Evolutionary conservation across 1,140 invertebrate species (phyloP), one percentile per base, ranked within the genome.

Genomic region (Delia radicum): DNA sequence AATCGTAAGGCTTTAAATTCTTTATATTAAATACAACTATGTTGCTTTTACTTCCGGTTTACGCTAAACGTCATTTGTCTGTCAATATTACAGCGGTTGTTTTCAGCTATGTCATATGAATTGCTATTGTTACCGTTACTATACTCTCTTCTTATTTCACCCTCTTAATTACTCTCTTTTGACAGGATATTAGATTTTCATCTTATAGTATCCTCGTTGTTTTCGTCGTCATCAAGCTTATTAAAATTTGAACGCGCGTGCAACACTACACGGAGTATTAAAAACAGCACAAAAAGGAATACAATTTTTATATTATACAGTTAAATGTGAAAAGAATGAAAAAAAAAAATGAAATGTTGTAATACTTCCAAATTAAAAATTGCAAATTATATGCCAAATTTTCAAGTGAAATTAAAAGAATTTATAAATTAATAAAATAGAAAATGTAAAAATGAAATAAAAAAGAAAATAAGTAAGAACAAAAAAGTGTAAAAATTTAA

Each of bases 181-280:
- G n/a, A 33, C 65, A 69, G 65, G 65, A 69, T 69, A 37, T 69
- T 69, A 21, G 65, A 33, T 69, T 69, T 69, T 69, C 65, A 21
- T 18, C 31, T 37, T 33, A 69, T 15, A 69, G 65, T 37, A 69
- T 24, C 65, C 65, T 69, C 65, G 65, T 18, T 69, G 65, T 26
- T 33, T 31, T 69, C 29, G 65, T 69, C 65, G 65, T 69, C 65
- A 69, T 69, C 65, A 27, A 33, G 29, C 65, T 69, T 69, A 26
- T 69, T 37, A 33, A 69, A 69, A 69, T 69, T 69, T 8, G 26
- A 37, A 69, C n/a, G 65, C 65, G 65, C 29, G 65, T 69, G 65
- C 65, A 69, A 69, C 65, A 33, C n/a, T n/a, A 67, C 48, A 55
- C 48, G 48, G 48, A 55, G 48, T 18, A 21, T 10, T 1, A 4